Conservation (phyloP, 2,888 invertebrate species). For the Corythucha ciliata region DNA sequence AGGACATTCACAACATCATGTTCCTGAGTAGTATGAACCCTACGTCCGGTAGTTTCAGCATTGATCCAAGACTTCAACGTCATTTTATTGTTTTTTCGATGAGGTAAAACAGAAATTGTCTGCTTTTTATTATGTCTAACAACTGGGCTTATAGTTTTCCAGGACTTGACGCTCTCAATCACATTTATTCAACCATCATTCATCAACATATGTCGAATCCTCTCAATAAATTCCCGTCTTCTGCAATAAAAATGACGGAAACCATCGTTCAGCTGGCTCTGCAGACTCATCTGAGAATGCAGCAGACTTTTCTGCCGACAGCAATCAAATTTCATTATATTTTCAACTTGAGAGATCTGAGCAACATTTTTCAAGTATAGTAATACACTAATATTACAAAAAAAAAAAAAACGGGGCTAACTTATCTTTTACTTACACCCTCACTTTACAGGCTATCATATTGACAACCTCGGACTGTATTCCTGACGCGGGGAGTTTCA, state of each 20-base stretch:
- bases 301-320: constrained; percentile 74
- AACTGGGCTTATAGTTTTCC: constrained; percentile 66
- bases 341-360: constrained; percentile 84
- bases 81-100: constrained; percentile 82
- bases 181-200: constrained; percentile 77
- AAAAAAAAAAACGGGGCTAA: no score
- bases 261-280: constrained; percentile 63
- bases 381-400: constrained; percentile 27
- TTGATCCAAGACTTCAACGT: constrained; percentile 78
- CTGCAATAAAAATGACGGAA: constrained; percentile 51
- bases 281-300: constrained; percentile 63
- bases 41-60: constrained; percentile 88
- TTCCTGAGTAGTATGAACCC: constrained; percentile 96
- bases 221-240: constrained; percentile 54
- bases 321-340: constrained; percentile 91
- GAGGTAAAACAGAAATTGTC: constrained; percentile 46
- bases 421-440: not conserved
- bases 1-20: constrained; percentile 88
- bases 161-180: constrained; percentile 64
- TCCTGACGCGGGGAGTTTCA: constrained; percentile 57
- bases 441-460: constrained; percentile 18
- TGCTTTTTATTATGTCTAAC: no score
- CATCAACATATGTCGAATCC: constrained; percentile 61
- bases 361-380: constrained; percentile 87
- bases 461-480: constrained; percentile 49